Evolutionary conservation across 2,888 invertebrate species (phyloP).

Genomic region (Melipona beecheii): DNA sequence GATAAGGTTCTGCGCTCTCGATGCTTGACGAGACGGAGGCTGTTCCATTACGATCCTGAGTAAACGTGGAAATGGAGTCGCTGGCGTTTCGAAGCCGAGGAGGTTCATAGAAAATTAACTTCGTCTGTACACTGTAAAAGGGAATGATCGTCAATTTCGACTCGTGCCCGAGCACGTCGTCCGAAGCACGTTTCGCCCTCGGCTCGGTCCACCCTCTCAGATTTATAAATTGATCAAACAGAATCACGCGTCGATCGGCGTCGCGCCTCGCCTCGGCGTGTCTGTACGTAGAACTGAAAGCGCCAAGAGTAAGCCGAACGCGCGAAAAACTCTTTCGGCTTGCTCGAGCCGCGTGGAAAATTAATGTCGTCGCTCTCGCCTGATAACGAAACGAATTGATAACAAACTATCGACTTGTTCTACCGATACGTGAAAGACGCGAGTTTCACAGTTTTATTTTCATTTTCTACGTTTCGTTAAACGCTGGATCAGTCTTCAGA

Average conservation of each 20-base stretch:
- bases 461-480: constrained; percentile 65
- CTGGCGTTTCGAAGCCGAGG: background rate
- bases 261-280: background rate
- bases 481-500: constrained; percentile 60
- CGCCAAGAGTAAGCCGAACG: background rate
- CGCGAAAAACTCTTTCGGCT: constrained; percentile 13
- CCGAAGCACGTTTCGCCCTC: constrained; percentile 18
- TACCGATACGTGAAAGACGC: constrained; percentile 35
- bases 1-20: background rate
- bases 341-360: background rate
- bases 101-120: constrained; percentile 39
- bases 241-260: constrained; percentile 32
- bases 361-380: constrained; percentile 38
- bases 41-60: background rate
- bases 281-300: constrained; percentile 5
- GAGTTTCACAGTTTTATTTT: constrained; percentile 43
- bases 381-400: constrained; percentile 40
- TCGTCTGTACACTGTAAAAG: constrained; percentile 32
- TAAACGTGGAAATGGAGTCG: background rate
- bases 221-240: constrained; percentile 45
- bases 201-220: constrained; percentile 8
- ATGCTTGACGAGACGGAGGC: background rate
- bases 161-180: constrained; percentile 1
- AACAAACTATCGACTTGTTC: constrained; percentile 22
- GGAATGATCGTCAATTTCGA: constrained; percentile 40